Evolutionary conservation across 2,113 vertebrate species (phyloP).

Genomic region (Bufo bufo): DNA sequence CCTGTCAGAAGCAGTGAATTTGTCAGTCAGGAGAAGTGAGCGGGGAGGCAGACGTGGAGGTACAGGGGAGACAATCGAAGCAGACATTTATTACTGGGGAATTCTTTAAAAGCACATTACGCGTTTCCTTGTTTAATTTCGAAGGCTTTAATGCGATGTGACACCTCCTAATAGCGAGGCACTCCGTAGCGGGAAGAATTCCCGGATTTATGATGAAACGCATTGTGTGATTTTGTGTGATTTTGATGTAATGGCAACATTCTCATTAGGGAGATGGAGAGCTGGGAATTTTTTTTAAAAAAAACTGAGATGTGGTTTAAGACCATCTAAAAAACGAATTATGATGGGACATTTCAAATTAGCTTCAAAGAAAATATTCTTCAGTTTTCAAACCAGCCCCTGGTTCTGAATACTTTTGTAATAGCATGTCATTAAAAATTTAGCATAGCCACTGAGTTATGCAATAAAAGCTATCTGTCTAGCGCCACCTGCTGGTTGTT

Average conservation of each 20-base stretch:
- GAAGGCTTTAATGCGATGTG: constrained; percentile 42
- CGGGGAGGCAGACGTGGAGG: constrained; percentile 70
- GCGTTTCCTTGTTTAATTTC: constrained; percentile 50
- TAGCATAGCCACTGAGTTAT: too few relatives aligned
- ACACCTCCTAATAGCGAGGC: constrained; percentile 29
- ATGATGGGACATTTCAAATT: too few relatives aligned
- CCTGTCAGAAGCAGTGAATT: constrained; percentile 72
- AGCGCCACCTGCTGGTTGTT: too few relatives aligned
- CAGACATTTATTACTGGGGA: constrained; percentile 57
- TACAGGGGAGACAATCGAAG: constrained; percentile 62
- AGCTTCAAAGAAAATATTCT: too few relatives aligned
- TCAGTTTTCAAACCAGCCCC: too few relatives aligned
- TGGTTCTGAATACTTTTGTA: too few relatives aligned
- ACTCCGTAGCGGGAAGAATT: neutral
- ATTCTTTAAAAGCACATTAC: constrained; percentile 40
- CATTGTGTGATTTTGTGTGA: neutral
- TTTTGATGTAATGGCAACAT: neutral
- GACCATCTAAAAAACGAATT: too few relatives aligned
- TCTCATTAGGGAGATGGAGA: neutral
- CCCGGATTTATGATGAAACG: neutral
- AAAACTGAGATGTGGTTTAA: too few relatives aligned
- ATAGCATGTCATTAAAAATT: too few relatives aligned
- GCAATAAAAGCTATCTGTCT: too few relatives aligned
- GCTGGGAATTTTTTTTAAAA: too few relatives aligned
- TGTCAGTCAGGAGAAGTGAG: constrained; percentile 71